Evolutionary conservation across 2,888 invertebrate genomes (phyloP), one percentile per base, ranked within the genome.

Genomic region (Ochlodes sylvanus): DNA sequence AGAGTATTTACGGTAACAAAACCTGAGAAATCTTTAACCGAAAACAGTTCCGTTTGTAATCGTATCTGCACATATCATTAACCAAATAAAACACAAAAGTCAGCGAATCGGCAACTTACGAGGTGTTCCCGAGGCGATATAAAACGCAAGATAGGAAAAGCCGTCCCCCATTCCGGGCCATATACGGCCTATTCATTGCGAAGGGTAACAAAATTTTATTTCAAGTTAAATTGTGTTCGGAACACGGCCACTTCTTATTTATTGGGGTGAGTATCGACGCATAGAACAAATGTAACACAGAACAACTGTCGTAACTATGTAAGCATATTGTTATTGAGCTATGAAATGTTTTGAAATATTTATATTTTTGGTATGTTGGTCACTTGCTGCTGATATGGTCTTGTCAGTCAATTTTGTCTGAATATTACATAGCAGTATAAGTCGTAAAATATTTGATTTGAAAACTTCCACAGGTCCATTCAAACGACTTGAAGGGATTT

Each of bases 211-310:
- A 88, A 90, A 90, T 90, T 91, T 91, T 91, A 91, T 92, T 92
- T 89, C 86, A 87, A 90, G 86, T 92, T 89, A 91, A 92, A 92
- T 92, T 89, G 90, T 89, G 87, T 90, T 91, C 81, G 80, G 85
- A 81, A 86, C 84, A 87, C 85, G 83, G 84, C 82, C 85, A 85
- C 84, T 86, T 87, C 83, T 89, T 87, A 88, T 87, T 88, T 87
- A 86, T 87, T 81, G 81, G 85, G 86, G 84, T 80, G 81, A 72
- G 79, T 83, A 82, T 84, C 77, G 85, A 81, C 79, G 88, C 86
- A 83, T 75, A 70, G 71, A 83, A 85, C 27, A 2, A 15, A 9
- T 27, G 50, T 54, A 21, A 12, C 41, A 21, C 54, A 63, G 63
- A 63, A 54, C 17, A 50, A 50, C 38, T 12, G 10, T 38, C 6